Evolutionary conservation across 2,888 invertebrate genomes (phyloP), one percentile per base, ranked within the genome.

Genomic region (Stramonita haemastoma): DNA sequence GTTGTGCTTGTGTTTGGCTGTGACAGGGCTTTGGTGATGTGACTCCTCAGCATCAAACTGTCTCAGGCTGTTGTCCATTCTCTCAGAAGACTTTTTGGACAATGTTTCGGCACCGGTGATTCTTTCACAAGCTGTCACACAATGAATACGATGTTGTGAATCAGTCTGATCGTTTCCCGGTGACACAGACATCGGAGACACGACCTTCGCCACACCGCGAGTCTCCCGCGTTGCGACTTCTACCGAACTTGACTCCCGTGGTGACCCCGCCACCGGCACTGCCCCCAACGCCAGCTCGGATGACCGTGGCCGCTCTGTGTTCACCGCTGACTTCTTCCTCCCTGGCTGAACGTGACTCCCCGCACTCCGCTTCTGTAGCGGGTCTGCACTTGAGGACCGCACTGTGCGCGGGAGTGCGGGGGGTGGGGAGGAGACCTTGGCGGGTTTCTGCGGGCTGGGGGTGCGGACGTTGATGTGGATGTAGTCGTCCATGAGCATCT

Each of bases 401-500:
- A 29, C 56, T 57, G 1, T 29, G 0, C 56, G 11, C 1, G 22
- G 79, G 34, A 11, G 79, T 6, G 34, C 15, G 34, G 34, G 34
- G 8, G 79, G 34, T n/a, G 84, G 56, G 13, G n/a, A 15, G 5
- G 84, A 22, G 46, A 13, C 17, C 57, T 11, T 56, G 56, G 56
- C 19, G 8, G 46, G 8, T 17, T 46, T 87, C 87, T 70, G 73
- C 0, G 87, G 87, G 46, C 87, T 87, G 83, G 87, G 81, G 6
- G 89, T 89, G 57, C 87, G 57, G 29, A 89, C 87, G 73, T 89
- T 89, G 81, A 89, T 89, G 57, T 83, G 66, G 81, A 89, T 87
- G 87, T 87, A 89, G 56, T 89, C 89, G 83, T 89, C 87, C 79
- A 89, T 87, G 83, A 89, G 89, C 29, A 56, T 90, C 87, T 87